A percentile compares a stretch with the other conserved stretches of the same genome.
Conservation (phyloP, 2,797 vertebrate genomes). For the Sebastes diploproa region DNA sequence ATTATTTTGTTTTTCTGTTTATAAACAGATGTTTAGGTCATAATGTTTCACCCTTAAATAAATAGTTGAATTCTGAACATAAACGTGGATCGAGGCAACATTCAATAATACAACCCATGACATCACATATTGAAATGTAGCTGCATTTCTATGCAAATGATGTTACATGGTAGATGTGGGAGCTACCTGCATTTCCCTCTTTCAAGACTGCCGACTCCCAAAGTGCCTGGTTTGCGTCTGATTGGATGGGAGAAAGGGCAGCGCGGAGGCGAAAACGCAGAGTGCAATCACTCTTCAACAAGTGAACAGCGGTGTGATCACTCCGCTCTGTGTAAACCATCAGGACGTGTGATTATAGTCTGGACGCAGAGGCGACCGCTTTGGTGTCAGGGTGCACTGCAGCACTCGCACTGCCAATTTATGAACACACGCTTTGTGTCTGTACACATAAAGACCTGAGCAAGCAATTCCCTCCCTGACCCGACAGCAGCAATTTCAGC, state of each 20-base stretch:
- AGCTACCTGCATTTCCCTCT: neutral
- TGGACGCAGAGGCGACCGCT: slow-evolving; percentile 14
- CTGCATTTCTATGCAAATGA: slow-evolving; percentile 8
- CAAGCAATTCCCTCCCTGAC: slow-evolving; percentile 61
- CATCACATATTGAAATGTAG: neutral
- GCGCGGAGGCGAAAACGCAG: neutral
- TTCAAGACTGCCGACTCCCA: neutral
- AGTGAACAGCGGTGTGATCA: slow-evolving; percentile 34
- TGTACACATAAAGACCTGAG: slow-evolving; percentile 61
- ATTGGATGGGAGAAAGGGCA: slow-evolving; percentile 7
- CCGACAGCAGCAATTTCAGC: slow-evolving; percentile 59
- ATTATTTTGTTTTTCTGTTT: neutral
- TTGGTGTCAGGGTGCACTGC: slow-evolving; percentile 39
- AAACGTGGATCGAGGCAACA: neutral
- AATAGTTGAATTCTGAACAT: neutral
- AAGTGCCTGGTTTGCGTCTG: neutral
- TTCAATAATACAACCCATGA: slow-evolving; percentile 7
- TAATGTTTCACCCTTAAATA: neutral
- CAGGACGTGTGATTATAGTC: slow-evolving; percentile 48
- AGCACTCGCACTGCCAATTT: slow-evolving; percentile 47
- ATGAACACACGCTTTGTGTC: slow-evolving; percentile 60
- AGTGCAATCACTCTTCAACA: slow-evolving; percentile 37
- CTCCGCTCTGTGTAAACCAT: slow-evolving; percentile 40
- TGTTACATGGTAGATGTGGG: neutral
- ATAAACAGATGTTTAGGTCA: neutral